Evolutionary conservation across 2,888 invertebrate species (phyloP).

Genomic region (Theretra japonica): DNA sequence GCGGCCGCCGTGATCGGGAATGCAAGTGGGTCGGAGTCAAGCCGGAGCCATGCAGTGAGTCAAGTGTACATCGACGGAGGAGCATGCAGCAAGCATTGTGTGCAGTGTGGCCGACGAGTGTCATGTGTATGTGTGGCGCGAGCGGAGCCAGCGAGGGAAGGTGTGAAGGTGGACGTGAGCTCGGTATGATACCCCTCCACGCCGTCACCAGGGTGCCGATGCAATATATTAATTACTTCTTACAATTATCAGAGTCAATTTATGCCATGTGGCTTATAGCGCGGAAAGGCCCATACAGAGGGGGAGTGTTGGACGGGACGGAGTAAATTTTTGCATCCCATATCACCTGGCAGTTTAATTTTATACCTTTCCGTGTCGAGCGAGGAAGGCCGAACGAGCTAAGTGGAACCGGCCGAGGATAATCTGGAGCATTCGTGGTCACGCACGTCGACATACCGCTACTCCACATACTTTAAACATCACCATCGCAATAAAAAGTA

Average conservation of each 20-base stretch:
- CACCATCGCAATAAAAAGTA: constrained; percentile 78
- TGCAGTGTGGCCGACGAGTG: constrained; percentile 60
- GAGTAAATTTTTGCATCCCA: constrained; percentile 82
- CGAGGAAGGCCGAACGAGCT: constrained; percentile 83
- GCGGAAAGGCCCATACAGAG: constrained; percentile 70
- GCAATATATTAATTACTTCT: not conserved
- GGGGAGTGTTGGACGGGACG: constrained; percentile 73
- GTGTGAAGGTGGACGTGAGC: constrained; percentile 50
- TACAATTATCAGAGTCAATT: too few species aligned
- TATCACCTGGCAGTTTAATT: constrained; percentile 84
- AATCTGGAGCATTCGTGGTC: constrained; percentile 83
- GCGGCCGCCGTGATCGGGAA: constrained; percentile 82
- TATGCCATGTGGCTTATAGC: constrained; percentile 43
- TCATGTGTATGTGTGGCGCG: constrained; percentile 78
- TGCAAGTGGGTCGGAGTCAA: constrained; percentile 79
- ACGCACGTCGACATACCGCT: constrained; percentile 83
- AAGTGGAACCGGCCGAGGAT: constrained; percentile 82
- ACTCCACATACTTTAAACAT: constrained; percentile 82
- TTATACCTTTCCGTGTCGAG: constrained; percentile 85
- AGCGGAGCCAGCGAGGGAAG: constrained; percentile 81
- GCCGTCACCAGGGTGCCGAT: constrained; percentile 45
- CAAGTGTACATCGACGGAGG: constrained; percentile 70
- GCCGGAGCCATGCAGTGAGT: constrained; percentile 80
- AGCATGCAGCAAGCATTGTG: constrained; percentile 77
- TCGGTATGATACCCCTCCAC: constrained; percentile 69